Conservation (phyloP, 2,797 vertebrate genomes). For the Typhlichthys subterraneus region DNA sequence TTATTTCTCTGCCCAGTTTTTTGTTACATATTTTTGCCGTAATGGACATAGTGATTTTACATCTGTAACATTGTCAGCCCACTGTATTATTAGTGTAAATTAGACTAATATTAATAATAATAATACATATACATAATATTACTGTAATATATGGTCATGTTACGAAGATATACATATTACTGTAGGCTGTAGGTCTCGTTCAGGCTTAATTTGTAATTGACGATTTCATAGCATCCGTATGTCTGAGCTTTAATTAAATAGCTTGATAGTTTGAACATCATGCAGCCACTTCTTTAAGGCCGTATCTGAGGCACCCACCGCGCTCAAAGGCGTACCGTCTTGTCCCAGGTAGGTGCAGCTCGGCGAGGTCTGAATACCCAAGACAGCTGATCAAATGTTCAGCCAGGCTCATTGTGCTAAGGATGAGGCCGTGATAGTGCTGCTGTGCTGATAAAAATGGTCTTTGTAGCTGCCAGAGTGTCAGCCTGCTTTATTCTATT, state of each 20-base stretch:
- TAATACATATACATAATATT: too few relatives aligned
- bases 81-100: too few relatives aligned
- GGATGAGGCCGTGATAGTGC: slow-evolving; percentile 50
- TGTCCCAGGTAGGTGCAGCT: slow-evolving; percentile 67
- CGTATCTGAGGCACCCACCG: slow-evolving; percentile 8
- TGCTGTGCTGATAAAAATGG: slow-evolving; percentile 47
- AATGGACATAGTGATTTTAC: slow-evolving; percentile 13
- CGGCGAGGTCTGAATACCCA: slow-evolving; percentile 68
- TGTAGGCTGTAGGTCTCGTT: slow-evolving; percentile 27
- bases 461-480: slow-evolving; percentile 55
- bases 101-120: too few relatives aligned
- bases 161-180: slow-evolving; percentile 8
- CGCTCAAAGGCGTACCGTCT: slow-evolving; percentile 67
- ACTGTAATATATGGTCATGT: slow-evolving; percentile 36
- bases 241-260: slow-evolving; percentile 41
- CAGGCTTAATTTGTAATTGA: slow-evolving; percentile 18
- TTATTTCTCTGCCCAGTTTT: background rate
- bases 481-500: slow-evolving; percentile 37
- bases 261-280: slow-evolving; percentile 60
- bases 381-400: slow-evolving; percentile 76
- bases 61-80: slow-evolving; percentile 17
- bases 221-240: slow-evolving; percentile 35
- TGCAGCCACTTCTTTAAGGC: slow-evolving; percentile 54
- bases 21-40: background rate
- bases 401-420: slow-evolving; percentile 62